These are phyloP conservation scores for Buphagus erythrorhynchus DNA, from an alignment of 2,797 vertebrate genomes.

Conservation along the genomic window DNA sequence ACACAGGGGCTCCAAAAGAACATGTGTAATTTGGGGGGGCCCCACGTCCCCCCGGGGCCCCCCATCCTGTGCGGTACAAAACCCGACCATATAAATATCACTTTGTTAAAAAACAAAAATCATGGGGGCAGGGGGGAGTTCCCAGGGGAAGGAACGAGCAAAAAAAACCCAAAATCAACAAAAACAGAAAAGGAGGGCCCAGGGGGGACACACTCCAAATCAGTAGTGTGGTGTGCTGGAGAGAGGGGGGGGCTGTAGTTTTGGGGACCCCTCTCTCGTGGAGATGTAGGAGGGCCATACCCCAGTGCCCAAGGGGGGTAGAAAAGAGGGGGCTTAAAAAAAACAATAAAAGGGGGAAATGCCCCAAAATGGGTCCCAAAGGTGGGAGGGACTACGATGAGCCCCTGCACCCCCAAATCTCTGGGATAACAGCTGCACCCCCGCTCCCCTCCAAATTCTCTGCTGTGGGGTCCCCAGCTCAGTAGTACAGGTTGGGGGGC, in stretches of 20 bases:
- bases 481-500: neutral
- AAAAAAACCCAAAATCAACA: neutral
- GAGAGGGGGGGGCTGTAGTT: neutral
- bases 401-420: neutral
- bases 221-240: neutral
- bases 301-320: neutral
- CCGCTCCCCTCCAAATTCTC: neutral
- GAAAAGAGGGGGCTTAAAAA: neutral
- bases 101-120: neutral
- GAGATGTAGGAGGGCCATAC: neutral
- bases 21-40: neutral
- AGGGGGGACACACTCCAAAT: neutral
- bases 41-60: neutral
- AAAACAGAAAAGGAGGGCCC: neutral
- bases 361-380: neutral
- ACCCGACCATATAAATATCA: neutral
- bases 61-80: neutral
- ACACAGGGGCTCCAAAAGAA: neutral
- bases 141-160: neutral
- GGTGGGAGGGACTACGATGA: accelerated
- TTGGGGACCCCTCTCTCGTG: neutral
- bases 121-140: no score
- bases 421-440: neutral
- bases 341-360: neutral
- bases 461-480: neutral